Evolutionary conservation across 1,140 invertebrate genomes (phyloP), one percentile per base, ranked within the genome.

Genomic region (Habropoda laboriosa): DNA sequence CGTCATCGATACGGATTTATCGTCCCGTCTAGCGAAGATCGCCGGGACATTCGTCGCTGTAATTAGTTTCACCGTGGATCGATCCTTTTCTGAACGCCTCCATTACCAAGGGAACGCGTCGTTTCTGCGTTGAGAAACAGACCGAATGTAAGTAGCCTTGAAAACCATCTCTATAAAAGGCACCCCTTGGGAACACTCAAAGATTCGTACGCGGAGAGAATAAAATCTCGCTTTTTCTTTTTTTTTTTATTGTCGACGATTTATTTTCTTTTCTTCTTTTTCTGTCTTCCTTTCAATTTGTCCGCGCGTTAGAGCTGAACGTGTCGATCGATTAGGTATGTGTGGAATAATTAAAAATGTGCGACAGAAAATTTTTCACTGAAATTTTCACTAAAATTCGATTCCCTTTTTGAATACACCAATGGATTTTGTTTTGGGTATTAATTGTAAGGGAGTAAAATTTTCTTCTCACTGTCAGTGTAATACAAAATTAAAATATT

Each of bases 1-100:
- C 57, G 51, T 85, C 79, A 85, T 84, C 66, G 61, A 77, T 78
- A 27, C 24, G 24, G 12, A 85, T 84, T 85, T 85, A 85, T 85
- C 21, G 71, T 32, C 35, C 1, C 10, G 16, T 30, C n/a, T 67
- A n/a, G 1, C 32, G 16, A 16, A 18, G 55, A 80, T 84, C 67
- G 27, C 8, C 21, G 24, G 10, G 30, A 64, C 57, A 18, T 84
- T 81, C 45, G 35, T 77, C 57, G 10, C 18, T 13, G 47, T 72
- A 71, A 85, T 80, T 74, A 74, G 27, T 64, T 24, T n/a, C 8
- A 13, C 51, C 8, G 5, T 32, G 13, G 45, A 78, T 47, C 45
- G 45, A 71, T 51, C 32, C 27, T 8, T 40, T 13, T 24, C 18
- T 21, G 27, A 35, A 67, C 32, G 42, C 27, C 27, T 16, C 51